Percentiles rank a stretch among this genome's conserved stretches.
Evolutionary conservation across 37 sponge, comb jelly and placozoan species (phyloP).

Genomic region (Tethya wilhelma): DNA sequence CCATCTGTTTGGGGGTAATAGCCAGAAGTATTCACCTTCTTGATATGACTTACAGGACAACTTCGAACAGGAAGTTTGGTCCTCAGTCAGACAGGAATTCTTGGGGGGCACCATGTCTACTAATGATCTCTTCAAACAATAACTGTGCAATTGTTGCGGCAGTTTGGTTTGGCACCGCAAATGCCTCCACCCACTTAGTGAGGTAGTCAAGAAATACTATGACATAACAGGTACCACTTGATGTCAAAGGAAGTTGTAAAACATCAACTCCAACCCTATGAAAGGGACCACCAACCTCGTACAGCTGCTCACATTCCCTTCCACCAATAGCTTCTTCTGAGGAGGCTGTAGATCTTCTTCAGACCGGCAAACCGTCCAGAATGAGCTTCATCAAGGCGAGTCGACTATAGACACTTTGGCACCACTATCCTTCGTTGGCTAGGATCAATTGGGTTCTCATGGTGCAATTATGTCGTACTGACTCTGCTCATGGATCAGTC

Average conservation of each 20-base stretch:
- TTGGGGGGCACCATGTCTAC: constrained; percentile 16
- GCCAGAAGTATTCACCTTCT: no score
- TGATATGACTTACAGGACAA: constrained; percentile 3
- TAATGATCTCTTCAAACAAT: neutral
- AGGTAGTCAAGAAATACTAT: no score
- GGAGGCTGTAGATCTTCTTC: neutral
- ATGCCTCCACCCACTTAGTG: no score
- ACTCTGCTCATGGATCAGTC: constrained; percentile 18
- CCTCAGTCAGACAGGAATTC: no score
- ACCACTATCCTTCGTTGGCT: no score
- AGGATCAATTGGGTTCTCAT: no score
- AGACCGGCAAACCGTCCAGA: no score
- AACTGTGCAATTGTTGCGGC: constrained; percentile 11
- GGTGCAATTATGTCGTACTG: no score
- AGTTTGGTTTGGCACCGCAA: constrained; percentile 5
- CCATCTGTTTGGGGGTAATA: no score
- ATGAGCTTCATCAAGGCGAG: no score
- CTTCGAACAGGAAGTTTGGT: constrained; percentile 8
- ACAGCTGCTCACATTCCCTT: constrained; percentile 16
- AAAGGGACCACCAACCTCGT: neutral
- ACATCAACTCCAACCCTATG: no score
- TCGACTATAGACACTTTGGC: no score
- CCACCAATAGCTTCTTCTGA: constrained; percentile 26
- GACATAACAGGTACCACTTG: constrained; percentile 5
- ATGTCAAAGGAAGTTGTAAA: constrained; percentile 41